Evolutionary conservation across 2,888 invertebrate species (phyloP).

Genomic region (Mechanitis messenoides): DNA sequence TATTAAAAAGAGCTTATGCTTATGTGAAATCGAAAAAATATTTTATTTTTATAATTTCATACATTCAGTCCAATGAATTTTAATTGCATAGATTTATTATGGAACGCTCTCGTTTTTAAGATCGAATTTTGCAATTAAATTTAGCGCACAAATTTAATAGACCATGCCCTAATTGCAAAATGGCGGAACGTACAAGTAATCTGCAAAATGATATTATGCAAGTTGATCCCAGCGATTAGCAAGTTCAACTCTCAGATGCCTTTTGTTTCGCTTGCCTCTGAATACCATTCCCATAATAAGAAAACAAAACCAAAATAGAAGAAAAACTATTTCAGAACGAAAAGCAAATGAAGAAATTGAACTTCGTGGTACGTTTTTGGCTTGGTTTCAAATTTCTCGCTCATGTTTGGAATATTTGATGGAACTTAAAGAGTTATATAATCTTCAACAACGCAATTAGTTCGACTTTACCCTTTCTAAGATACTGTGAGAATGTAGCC

Average conservation of each 20-base stretch:
- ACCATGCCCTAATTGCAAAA: slow-evolving; percentile 54
- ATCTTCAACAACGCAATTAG: slow-evolving; percentile 12
- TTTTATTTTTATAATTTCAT: no score
- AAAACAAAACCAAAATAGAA: slow-evolving; percentile 13
- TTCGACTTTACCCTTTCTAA: slow-evolving; percentile 26
- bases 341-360: slow-evolving; percentile 10
- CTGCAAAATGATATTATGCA: slow-evolving; percentile 50
- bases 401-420: slow-evolving; percentile 13
- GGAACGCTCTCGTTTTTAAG: no score
- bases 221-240: slow-evolving; percentile 35
- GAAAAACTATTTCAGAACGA: slow-evolving; percentile 14
- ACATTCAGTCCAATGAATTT: no score
- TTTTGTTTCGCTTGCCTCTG: slow-evolving; percentile 25
- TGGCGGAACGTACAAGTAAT: slow-evolving; percentile 33
- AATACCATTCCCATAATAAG: slow-evolving; percentile 15
- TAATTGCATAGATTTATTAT: neutral
- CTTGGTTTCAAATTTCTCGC: slow-evolving; percentile 16
- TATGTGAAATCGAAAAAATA: no score
- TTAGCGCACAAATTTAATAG: slow-evolving; percentile 49
- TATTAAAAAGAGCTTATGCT: no score
- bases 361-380: slow-evolving; percentile 16
- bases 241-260: slow-evolving; percentile 21
- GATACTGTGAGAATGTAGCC: slow-evolving; percentile 29
- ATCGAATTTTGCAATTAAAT: no score
- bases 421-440: slow-evolving; percentile 21